Evolutionary conservation across 2,888 invertebrate species (phyloP), one percentile per base, ranked within the genome.

Genomic region (Invenusta paracnida): DNA sequence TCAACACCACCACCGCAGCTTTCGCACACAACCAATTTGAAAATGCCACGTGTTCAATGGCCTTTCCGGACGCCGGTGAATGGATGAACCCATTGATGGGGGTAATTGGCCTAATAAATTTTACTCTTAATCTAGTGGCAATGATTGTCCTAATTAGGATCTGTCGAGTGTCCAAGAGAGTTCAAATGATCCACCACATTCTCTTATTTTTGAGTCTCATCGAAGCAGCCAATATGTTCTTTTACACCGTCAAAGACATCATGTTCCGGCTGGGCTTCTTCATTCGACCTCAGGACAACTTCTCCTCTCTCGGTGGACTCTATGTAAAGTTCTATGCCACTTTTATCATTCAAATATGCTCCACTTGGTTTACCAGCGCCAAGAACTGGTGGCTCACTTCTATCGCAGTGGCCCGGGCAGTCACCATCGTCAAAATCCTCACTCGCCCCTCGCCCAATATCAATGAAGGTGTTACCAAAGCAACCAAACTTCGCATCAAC

Each of bases 121-220:
- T 73, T 23, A 73, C 73, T 5, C 11, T 25, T 23, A 73, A 73
- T 23, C 5, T 73, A 2, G 73, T 2, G 2, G 11, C 73, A 2
- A 2, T 73, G 27, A 23, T 73, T 23, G 73, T 73, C 17, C 23
- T 73, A 2, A 5, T 13, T 2, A 5, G 25, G 2, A 73, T 73
- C 25, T 25, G 17, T 73, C 17, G 27, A 13, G 73, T 13, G 5
- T 73, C 73, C 25, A 5, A 73, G 73, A 5, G 73, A n/a, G 73
- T 23, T n/a, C 73, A 73, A 73, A 73, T 73, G 73, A 73, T 73
- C 23, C 73, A 73, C 73, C 23, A n/a, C 25, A 73, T 73, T 73
- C 73, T 73, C 11, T 73, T 73, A 5, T 73, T 13, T 73, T 73
- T 73, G 27, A 23, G 23, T 73, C 73, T 73, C 27, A 73, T 73